Percentiles rank a stretch among this genome's conserved stretches.
Conservation (phyloP, 2,888 invertebrate genomes). For the Yponomeuta plumbellus region DNA sequence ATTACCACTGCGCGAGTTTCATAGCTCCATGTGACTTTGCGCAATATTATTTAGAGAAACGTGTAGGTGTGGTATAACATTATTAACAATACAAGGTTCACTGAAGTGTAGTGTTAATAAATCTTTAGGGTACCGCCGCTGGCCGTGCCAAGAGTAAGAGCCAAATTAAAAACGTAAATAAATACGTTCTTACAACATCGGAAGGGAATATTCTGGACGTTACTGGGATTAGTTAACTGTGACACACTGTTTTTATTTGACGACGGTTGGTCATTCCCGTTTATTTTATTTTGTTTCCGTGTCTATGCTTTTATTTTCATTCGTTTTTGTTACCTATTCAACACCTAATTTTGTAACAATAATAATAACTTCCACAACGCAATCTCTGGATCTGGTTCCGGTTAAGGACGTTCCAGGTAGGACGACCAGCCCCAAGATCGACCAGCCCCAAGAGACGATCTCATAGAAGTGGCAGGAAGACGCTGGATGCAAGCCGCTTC, state of each 20-base stretch:
- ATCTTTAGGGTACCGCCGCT: background rate
- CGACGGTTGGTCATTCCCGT: too few relatives aligned
- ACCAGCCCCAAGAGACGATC: too few relatives aligned
- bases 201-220: background rate
- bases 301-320: too few relatives aligned
- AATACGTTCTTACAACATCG: background rate
- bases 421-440: too few relatives aligned
- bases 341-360: too few relatives aligned
- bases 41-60: background rate
- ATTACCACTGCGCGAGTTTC: background rate
- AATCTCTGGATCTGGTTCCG: too few relatives aligned
- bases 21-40: background rate
- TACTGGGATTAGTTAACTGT: background rate
- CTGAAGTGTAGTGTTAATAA: slow-evolving; percentile 1
- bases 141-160: background rate
- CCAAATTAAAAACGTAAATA: slow-evolving; percentile 3
- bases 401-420: too few relatives aligned
- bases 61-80: background rate
- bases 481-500: too few relatives aligned
- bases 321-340: too few relatives aligned
- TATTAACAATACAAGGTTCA: slow-evolving; percentile 1
- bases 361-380: too few relatives aligned
- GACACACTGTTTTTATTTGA: background rate
- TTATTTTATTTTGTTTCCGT: too few relatives aligned
- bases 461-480: too few relatives aligned